Evolutionary conservation across 1,140 invertebrate genomes (phyloP).

Genomic region (Augochlora pura): DNA sequence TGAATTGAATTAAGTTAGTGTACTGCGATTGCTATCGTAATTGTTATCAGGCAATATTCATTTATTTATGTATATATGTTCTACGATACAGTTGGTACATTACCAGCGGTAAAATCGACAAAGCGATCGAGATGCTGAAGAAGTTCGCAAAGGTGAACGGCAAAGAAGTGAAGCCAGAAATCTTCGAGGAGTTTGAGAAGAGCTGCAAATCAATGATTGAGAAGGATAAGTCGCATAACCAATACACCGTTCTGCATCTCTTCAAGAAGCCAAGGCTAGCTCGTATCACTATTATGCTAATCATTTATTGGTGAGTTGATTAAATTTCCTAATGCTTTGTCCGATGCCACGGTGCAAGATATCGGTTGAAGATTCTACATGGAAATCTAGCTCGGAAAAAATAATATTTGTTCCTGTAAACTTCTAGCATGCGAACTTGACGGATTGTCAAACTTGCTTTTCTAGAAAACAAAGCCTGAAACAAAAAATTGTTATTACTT

Average conservation of each 20-base stretch:
- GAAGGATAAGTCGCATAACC: constrained; percentile 84
- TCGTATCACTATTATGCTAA: constrained; percentile 86
- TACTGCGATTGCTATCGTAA: no score
- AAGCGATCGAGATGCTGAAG: constrained; percentile 88
- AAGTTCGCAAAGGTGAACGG: constrained; percentile 91
- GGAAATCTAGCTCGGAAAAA: no score
- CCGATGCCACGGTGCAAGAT: no score
- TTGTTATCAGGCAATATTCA: no score
- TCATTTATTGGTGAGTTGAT: constrained; percentile 85
- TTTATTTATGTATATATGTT: not conserved
- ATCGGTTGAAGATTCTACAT: no score
- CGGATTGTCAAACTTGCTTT: no score
- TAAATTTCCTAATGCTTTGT: not conserved
- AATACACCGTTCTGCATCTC: constrained; percentile 89
- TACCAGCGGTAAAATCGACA: constrained; percentile 88
- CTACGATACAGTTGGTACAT: constrained; percentile 84
- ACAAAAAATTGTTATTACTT: no score
- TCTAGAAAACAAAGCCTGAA: no score
- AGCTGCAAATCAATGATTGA: constrained; percentile 83
- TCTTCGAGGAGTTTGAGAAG: constrained; percentile 88
- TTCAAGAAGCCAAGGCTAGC: constrained; percentile 88
- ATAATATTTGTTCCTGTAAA: no score
- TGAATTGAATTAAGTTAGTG: no score
- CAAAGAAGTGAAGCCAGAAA: constrained; percentile 85
- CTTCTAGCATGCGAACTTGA: no score